Percentiles rank a stretch among this genome's conserved stretches.
These are phyloP conservation scores for Arremon brunneinucha DNA, from an alignment of 2,797 vertebrate genomes.

Conservation along the genomic window DNA sequence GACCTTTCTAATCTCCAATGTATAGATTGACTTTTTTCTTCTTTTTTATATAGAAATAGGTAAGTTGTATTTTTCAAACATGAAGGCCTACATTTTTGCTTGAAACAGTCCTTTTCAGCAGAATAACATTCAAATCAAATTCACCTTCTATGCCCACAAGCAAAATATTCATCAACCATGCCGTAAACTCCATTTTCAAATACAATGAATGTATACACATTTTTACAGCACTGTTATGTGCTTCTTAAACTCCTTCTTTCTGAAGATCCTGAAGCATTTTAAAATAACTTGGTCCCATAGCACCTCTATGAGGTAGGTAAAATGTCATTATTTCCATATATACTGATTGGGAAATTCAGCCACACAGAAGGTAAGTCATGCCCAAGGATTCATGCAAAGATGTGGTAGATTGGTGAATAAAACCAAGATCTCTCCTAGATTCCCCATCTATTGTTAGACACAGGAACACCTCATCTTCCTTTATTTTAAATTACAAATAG, in stretches of 20 bases:
- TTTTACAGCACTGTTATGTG: not conserved
- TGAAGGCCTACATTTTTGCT: not conserved
- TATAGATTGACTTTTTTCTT: not conserved
- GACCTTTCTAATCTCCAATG: slow-evolving; percentile 29
- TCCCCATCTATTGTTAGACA: not conserved
- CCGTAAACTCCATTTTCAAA: not conserved
- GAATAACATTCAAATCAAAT: slow-evolving; percentile 9
- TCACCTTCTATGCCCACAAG: not conserved
- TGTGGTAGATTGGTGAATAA: not conserved
- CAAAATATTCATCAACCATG: slow-evolving; percentile 9
- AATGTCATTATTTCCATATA: not conserved
- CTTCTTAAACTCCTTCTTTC: not conserved
- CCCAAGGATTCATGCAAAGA: not conserved
- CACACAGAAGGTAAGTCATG: slow-evolving; percentile 27
- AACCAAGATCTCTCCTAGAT: not conserved
- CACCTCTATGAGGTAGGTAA: slow-evolving; percentile 62
- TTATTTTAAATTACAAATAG: not conserved
- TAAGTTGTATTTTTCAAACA: not conserved
- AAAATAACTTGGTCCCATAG: slow-evolving; percentile 37
- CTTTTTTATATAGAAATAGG: not conserved
- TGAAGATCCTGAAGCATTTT: slow-evolving; percentile 14
- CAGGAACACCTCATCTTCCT: not conserved
- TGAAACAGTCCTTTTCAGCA: slow-evolving; percentile 3
- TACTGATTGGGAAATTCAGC: not conserved
- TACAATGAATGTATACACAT: not conserved